Evolutionary conservation across 2,113 vertebrate species (phyloP).

Genomic region (Hydrochoerus hydrochaeris): DNA sequence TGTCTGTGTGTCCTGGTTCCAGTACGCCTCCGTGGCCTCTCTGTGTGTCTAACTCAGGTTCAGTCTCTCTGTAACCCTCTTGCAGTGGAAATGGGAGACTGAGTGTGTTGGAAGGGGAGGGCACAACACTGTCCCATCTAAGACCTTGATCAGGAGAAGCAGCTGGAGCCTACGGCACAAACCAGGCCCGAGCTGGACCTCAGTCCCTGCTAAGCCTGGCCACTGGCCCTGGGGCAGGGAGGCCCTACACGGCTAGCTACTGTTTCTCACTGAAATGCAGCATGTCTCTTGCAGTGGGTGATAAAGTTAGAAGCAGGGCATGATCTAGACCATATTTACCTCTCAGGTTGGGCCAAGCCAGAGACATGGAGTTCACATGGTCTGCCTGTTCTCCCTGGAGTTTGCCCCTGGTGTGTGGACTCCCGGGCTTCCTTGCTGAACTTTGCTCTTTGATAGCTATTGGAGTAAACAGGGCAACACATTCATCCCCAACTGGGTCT

Average conservation of each 20-base stretch:
- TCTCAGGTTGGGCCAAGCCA: background rate
- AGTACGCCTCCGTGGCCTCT: background rate
- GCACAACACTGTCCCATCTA: background rate
- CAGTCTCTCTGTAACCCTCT: background rate
- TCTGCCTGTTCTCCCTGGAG: background rate
- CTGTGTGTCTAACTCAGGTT: background rate
- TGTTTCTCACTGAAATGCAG: background rate
- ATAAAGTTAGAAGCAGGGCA: background rate
- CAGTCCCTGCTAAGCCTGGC: background rate
- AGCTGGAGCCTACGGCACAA: background rate
- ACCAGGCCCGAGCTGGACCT: background rate
- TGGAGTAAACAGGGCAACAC: background rate
- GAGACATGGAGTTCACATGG: background rate
- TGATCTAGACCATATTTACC: background rate
- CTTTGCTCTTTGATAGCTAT: background rate
- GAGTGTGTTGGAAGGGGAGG: background rate
- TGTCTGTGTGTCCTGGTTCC: background rate
- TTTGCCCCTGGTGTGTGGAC: background rate
- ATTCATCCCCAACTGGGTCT: background rate
- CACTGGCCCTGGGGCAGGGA: too few species aligned
- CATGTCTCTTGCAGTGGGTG: background rate
- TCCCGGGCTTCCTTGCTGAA: background rate
- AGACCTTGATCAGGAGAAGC: background rate
- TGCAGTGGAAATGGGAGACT: background rate
- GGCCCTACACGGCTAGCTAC: too few species aligned